Base-by-base conservation (phyloP, 1,140 invertebrate species). In the Drosophila bifasciata region DNA sequence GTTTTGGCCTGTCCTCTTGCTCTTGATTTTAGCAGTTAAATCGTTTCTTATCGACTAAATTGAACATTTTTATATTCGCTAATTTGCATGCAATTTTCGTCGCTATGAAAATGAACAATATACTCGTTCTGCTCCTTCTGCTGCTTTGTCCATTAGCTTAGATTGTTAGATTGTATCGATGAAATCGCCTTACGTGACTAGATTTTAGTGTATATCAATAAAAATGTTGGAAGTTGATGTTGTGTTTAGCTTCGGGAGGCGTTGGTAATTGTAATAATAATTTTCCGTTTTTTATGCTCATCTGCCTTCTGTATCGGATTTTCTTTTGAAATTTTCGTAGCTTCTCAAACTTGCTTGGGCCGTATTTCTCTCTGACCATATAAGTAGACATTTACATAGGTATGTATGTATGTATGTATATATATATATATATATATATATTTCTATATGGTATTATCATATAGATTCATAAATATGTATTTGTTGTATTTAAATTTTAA, bases 141-240 rank as follows among this genome's bases (percentile, higher is more conserved):
- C 28, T n/a, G n/a, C n/a, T n/a, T n/a, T n/a, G n/a, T 19, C 28
- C 25, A 13, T 68, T 56, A 68, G 50, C 41, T 68, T 68, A 68
- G 62, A 48, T 68, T 68, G 21, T 36, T 36, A 36, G 32, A 36
- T 36, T 36, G 50, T 68, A 69, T 69, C 66, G 63, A 68, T 69
- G 66, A 69, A 68, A 68, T 69, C 66, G 50, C 43, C 66, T 69
- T 69, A 69, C 43, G 49, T 69, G 49, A 48, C 66, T 69, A 69
- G 50, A 56, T 69, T 69, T 69, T 69, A 69, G 46, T 83, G 60
- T 63, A 63, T 57, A 79, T 67, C 71, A 67, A 49, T 75, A 64
- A 71, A 83, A 88, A 58, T 71, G 23, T 88, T 86, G 83, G 83
- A 86, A 86, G 83, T 86, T 88, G 16, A 39, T 59, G 43, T 45